Percentiles rank a stretch among this genome's conserved stretches.
These are phyloP conservation scores for Crenuchus spilurus DNA, from an alignment of 2,797 vertebrate species.

Conservation along the genomic window DNA sequence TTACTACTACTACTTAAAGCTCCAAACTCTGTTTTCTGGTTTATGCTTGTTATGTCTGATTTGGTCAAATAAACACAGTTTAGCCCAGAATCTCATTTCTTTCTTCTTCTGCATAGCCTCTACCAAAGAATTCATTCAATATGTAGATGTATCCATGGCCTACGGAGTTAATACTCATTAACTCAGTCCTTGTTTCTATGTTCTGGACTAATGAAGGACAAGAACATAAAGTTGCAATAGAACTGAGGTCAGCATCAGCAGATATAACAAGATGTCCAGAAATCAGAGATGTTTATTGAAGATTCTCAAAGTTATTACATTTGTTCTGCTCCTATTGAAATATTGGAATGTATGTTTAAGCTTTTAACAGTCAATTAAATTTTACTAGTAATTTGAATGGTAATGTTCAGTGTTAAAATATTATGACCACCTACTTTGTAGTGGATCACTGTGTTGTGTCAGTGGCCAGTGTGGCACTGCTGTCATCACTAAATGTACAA, in stretches of 20 bases:
- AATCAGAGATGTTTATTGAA: constrained; percentile 20
- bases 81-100: constrained; percentile 18
- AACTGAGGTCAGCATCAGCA: constrained; percentile 35
- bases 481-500: too few species aligned
- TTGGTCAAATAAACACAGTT: constrained; percentile 51
- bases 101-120: constrained; percentile 12
- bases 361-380: too few species aligned
- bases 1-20: constrained; percentile 35
- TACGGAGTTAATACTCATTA: background rate
- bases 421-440: too few species aligned
- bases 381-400: too few species aligned
- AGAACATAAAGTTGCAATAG: background rate
- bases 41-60: constrained; percentile 54
- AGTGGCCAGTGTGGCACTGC: too few species aligned
- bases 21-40: constrained; percentile 54
- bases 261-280: constrained; percentile 56
- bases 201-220: background rate
- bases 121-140: background rate
- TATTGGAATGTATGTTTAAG: too few species aligned
- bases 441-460: too few species aligned
- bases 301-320: too few species aligned
- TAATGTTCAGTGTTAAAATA: too few species aligned
- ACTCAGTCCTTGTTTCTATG: background rate
- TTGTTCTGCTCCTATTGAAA: too few species aligned
- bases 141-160: background rate